Evolutionary conservation across 2,113 vertebrate species (phyloP).

Genomic region (Carlito syrichta): DNA sequence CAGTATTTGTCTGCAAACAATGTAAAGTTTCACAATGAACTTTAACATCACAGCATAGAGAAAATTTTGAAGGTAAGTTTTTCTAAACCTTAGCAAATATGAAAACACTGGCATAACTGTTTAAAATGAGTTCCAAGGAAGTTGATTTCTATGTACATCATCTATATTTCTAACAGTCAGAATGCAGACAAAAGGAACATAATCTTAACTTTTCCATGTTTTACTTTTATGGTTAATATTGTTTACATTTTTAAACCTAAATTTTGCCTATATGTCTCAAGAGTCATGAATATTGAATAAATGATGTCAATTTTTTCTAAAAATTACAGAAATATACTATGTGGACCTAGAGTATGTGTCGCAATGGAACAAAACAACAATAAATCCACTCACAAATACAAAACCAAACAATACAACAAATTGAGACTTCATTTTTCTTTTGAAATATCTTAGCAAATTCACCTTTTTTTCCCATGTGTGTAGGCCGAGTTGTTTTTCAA

Average conservation of each 20-base stretch:
- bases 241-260: slow-evolving; percentile 6
- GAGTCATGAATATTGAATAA: neutral
- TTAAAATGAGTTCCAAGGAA: neutral
- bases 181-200: neutral
- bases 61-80: neutral
- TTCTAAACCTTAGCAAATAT: neutral
- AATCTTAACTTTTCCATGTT: neutral
- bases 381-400: neutral
- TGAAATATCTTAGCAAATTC: neutral
- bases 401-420: neutral
- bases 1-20: neutral
- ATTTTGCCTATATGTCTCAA: neutral
- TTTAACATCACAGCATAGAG: neutral
- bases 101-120: neutral
- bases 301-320: neutral
- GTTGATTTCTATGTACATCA: neutral
- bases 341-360: neutral
- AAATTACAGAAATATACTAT: neutral
- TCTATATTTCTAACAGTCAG: neutral
- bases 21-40: neutral
- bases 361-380: neutral
- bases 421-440: neutral
- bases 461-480: neutral
- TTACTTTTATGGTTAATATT: neutral
- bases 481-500: neutral